phyloP scores from a whole-genome alignment of 2,888 invertebrate species.

The Hyles lineata region DNA sequence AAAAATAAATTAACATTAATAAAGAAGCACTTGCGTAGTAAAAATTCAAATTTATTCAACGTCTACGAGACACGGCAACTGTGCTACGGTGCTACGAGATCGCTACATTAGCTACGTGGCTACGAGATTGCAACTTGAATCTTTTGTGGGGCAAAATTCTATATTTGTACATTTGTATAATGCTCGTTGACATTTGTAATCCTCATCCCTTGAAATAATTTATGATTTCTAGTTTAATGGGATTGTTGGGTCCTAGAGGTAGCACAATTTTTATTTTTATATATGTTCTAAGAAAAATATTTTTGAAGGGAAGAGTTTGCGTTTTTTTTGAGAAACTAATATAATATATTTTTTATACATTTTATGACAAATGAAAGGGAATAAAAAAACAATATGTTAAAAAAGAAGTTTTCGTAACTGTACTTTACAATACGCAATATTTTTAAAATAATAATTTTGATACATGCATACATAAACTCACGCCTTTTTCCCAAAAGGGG shows the following conservation, averaged over 20 bases:
- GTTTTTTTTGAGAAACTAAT: too few species aligned
- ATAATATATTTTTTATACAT: too few species aligned
- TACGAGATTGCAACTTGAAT: constrained; percentile 34
- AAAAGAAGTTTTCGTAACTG: too few species aligned
- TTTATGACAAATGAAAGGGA: too few species aligned
- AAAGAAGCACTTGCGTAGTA: background rate
- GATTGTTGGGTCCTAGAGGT: background rate
- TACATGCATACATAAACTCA: too few species aligned
- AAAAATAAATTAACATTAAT: too few species aligned
- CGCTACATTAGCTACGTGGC: constrained; percentile 37
- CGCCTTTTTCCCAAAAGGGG: too few species aligned
- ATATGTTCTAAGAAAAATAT: background rate
- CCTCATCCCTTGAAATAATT: constrained; percentile 12
- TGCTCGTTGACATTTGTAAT: constrained; percentile 14
- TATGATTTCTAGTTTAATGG: constrained; percentile 1
- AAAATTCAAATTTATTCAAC: constrained; percentile 4
- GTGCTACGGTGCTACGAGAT: constrained; percentile 43
- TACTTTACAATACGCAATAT: too few species aligned
- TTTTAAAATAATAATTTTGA: too few species aligned
- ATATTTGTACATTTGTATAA: background rate
- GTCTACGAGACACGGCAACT: constrained; percentile 31
- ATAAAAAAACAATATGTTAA: too few species aligned
- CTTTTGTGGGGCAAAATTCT: constrained; percentile 18
- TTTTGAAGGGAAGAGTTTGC: background rate
- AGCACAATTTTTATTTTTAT: background rate